These are phyloP conservation scores for Benitochromis conjunctus DNA, from an alignment of 2,113 vertebrate genomes.

Conservation along the genomic window DNA sequence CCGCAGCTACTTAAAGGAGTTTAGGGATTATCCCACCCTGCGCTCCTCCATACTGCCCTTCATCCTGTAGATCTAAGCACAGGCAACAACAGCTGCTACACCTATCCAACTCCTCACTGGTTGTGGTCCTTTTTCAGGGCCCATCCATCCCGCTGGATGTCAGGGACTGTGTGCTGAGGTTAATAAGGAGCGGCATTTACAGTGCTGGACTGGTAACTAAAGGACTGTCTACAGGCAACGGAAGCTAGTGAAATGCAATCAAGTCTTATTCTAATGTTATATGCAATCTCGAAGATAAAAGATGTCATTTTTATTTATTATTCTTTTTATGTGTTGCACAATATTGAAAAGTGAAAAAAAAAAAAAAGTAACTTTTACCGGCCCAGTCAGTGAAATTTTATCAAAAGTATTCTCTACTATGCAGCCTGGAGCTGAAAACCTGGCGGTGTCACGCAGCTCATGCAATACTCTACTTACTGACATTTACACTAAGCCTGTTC, in stretches of 20 bases:
- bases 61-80: slow-evolving; percentile 74
- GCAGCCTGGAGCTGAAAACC: slow-evolving; percentile 45
- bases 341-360: not conserved
- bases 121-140: not conserved
- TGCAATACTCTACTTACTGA: not conserved
- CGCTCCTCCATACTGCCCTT: slow-evolving; percentile 89
- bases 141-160: not conserved
- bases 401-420: not conserved
- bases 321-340: slow-evolving; percentile 13
- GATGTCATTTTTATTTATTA: slow-evolving; percentile 18
- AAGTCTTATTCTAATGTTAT: slow-evolving; percentile 65
- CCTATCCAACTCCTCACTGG: not conserved
- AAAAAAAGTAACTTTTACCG: not conserved
- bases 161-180: not conserved
- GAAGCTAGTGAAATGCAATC: slow-evolving; percentile 22
- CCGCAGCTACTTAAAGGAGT: slow-evolving; percentile 88
- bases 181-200: not conserved
- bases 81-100: not conserved
- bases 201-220: not conserved
- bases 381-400: not conserved
- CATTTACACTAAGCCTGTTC: not conserved
- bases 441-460: not conserved
- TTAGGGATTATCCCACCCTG: slow-evolving; percentile 85
- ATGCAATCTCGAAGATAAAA: not conserved
- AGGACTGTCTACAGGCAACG: not conserved